Percentiles rank a stretch among this genome's conserved stretches.
These are phyloP conservation scores for Entelurus aequoreus DNA, from an alignment of 2,113 vertebrate species.

Conservation along the genomic window DNA sequence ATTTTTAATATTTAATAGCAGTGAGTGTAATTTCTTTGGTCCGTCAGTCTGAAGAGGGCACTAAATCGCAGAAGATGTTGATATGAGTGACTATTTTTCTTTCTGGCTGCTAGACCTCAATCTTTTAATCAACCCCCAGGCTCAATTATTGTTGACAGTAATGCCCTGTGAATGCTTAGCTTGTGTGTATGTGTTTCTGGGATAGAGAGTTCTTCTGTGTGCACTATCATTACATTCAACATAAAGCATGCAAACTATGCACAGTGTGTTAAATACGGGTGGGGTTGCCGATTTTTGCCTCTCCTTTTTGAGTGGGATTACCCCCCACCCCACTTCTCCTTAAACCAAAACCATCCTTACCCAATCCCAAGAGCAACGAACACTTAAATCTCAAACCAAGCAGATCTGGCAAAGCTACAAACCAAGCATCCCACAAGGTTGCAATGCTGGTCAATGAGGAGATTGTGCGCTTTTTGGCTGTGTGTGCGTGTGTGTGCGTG, in stretches of 20 bases:
- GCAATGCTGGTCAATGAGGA: constrained; percentile 22
- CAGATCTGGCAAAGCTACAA: constrained; percentile 33
- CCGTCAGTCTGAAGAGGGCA: constrained; percentile 7
- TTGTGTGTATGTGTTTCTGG: not conserved
- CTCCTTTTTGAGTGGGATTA: constrained; percentile 39
- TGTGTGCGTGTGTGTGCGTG: constrained; percentile 12
- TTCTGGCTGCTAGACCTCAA: constrained; percentile 31
- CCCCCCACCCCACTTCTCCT: constrained; percentile 16
- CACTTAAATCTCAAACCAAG: constrained; percentile 26
- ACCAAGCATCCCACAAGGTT: constrained; percentile 19
- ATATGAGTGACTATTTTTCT: constrained; percentile 31
- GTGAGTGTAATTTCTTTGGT: not conserved
- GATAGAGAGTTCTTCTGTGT: constrained; percentile 1
- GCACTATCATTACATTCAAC: not conserved
- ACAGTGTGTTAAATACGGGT: constrained; percentile 1
- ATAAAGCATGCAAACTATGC: not conserved
- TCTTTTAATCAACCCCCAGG: constrained; percentile 40
- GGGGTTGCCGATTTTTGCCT: constrained; percentile 8
- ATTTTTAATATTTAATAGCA: not conserved
- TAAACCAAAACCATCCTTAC: constrained; percentile 20
- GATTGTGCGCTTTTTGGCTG: constrained; percentile 17
- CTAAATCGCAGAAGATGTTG: constrained; percentile 24
- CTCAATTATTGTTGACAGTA: constrained; percentile 40
- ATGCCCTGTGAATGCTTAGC: constrained; percentile 23
- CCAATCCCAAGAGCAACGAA: constrained; percentile 24